Percentiles rank a stretch among this genome's conserved stretches.
phyloP scores from a whole-genome alignment of 2,888 invertebrate species.

The Miltochrista miniata region DNA sequence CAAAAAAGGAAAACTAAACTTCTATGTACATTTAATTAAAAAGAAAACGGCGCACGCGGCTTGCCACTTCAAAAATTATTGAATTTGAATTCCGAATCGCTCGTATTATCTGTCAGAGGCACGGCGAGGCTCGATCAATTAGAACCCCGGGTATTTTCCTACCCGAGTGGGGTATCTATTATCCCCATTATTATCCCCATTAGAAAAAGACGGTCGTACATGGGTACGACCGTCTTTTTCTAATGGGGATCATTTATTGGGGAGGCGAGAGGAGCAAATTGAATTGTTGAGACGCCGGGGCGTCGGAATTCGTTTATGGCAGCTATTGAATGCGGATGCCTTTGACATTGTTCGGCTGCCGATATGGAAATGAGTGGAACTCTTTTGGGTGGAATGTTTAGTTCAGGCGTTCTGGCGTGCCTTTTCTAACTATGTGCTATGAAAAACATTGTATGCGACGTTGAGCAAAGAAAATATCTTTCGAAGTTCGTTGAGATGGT shows the following conservation, averaged over 20 bases:
- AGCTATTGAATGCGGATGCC: conserved; percentile 35
- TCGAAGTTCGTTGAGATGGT: neutral
- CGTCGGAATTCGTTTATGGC: conserved; percentile 58
- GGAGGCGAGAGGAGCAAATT: conserved; percentile 52
- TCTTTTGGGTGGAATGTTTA: conserved; percentile 40
- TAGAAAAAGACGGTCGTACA: too few species aligned
- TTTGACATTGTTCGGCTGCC: conserved; percentile 41
- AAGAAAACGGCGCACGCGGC: conserved; percentile 19
- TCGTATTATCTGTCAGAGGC: conserved; percentile 58
- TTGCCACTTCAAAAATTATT: conserved; percentile 39
- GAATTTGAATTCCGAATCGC: conserved; percentile 46
- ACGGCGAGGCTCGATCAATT: conserved; percentile 52
- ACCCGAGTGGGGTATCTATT: conserved; percentile 13
- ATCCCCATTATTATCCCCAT: too few species aligned
- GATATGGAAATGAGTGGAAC: conserved; percentile 42
- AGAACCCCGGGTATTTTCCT: conserved; percentile 13
- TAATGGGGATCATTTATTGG: conserved; percentile 53
- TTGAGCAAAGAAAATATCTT: neutral
- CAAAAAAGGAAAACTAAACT: conserved; percentile 28
- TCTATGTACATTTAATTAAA: conserved; percentile 47
- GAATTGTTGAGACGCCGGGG: conserved; percentile 53
- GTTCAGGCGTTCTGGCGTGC: conserved; percentile 34
- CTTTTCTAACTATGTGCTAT: conserved; percentile 8
- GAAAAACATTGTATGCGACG: neutral
- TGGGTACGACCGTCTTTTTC: conserved; percentile 65